Percentiles rank a stretch among this genome's conserved stretches.
phyloP scores from a whole-genome alignment of 2,797 vertebrate genomes.

The Babyrousa celebensis region DNA sequence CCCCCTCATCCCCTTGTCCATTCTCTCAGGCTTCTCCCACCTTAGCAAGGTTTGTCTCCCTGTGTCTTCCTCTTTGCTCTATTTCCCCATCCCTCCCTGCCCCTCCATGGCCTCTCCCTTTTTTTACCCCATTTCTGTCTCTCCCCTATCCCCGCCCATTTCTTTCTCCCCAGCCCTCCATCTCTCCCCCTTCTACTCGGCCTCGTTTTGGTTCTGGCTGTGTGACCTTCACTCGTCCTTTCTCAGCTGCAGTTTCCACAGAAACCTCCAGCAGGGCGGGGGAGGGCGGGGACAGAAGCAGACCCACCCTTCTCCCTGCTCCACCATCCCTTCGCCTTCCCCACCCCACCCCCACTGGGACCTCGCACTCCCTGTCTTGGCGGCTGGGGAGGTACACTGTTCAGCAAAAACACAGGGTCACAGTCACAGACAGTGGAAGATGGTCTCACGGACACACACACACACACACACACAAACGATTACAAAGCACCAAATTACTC shows the following conservation, averaged over 20 bases:
- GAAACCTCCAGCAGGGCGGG: conserved; percentile 84
- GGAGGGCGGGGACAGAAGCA: conserved; percentile 43
- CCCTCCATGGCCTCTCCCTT: not conserved
- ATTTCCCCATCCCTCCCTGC: conserved; percentile 14
- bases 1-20: not conserved
- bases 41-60: not conserved
- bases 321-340: not conserved
- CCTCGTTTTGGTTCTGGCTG: conserved; percentile 74
- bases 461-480: not conserved
- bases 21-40: not conserved
- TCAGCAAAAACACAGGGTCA: not conserved
- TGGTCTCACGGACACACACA: not conserved
- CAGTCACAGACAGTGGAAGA: not conserved
- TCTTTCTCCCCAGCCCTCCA: conserved; percentile 1
- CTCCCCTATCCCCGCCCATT: not conserved
- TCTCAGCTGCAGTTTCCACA: conserved; percentile 89
- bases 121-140: conserved; percentile 78
- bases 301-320: conserved; percentile 51
- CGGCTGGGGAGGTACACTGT: not conserved
- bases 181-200: conserved; percentile 62
- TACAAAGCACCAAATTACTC: not conserved
- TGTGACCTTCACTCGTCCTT: conserved; percentile 84
- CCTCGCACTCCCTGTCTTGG: not conserved
- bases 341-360: not conserved
- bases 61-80: not conserved